These are phyloP conservation scores for Lucifuga dentata DNA, from an alignment of 2,113 vertebrate species.

Conservation along the genomic window DNA sequence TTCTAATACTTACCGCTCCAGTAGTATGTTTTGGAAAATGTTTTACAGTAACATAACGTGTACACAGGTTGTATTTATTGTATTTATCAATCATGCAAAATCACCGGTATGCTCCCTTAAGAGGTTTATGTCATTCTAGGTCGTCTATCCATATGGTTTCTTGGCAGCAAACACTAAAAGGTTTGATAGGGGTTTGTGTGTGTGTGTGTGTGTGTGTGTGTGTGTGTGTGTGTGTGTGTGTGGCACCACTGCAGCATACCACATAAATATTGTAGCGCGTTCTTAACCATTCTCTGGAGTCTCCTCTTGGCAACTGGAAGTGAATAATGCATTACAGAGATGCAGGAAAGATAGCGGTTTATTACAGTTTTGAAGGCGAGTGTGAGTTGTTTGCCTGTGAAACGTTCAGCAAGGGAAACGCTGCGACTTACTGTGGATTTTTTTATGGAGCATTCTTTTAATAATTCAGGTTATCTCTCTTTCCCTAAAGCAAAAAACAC, in stretches of 20 bases:
- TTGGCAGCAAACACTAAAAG: slow-evolving; percentile 48
- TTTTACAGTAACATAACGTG: no score
- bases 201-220: neutral
- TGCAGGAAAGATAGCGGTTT: slow-evolving; percentile 75
- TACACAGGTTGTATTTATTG: no score
- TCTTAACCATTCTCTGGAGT: slow-evolving; percentile 82
- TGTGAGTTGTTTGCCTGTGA: slow-evolving; percentile 72
- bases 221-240: slow-evolving; percentile 1
- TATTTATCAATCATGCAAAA: no score
- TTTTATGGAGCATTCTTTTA: slow-evolving; percentile 65
- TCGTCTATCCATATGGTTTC: slow-evolving; percentile 31
- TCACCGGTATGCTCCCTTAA: no score
- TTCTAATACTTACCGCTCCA: no score
- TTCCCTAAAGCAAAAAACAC: slow-evolving; percentile 10
- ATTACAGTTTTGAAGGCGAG: slow-evolving; percentile 75
- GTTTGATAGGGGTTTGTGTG: slow-evolving; percentile 45
- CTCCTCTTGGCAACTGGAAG: slow-evolving; percentile 77
- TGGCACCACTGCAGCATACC: slow-evolving; percentile 64
- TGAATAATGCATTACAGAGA: slow-evolving; percentile 82
- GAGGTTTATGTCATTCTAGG: slow-evolving; percentile 26
- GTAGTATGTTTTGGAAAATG: no score
- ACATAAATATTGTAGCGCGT: slow-evolving; percentile 82
- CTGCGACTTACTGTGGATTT: slow-evolving; percentile 50
- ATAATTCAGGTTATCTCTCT: slow-evolving; percentile 58
- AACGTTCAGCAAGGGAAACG: slow-evolving; percentile 62